Percentiles rank a stretch among this genome's conserved stretches.
Evolutionary conservation across 1,140 invertebrate species (phyloP).

Genomic region (Homalodisca vitripennis): DNA sequence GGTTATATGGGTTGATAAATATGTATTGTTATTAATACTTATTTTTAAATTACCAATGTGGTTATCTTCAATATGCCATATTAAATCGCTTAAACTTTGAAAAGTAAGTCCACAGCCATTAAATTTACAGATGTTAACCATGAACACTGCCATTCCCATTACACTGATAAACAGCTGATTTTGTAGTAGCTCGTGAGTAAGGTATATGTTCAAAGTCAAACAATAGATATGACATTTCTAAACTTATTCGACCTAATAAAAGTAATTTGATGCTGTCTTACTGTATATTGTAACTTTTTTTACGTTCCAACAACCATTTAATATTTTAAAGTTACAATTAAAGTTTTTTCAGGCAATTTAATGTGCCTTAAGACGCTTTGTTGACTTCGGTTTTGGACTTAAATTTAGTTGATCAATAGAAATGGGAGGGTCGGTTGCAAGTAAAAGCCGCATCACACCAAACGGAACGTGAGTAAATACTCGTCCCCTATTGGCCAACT

Average conservation of each 20-base stretch:
- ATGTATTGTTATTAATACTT: conserved; percentile 7
- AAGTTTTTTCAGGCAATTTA: too few relatives aligned
- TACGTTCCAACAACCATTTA: too few relatives aligned
- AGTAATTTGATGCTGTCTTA: too few relatives aligned
- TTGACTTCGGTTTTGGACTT: conserved; percentile 25
- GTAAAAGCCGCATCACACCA: conserved; percentile 39
- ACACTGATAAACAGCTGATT: conserved; percentile 45
- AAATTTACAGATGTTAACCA: conserved; percentile 85
- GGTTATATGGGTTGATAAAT: not conserved
- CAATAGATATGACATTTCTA: too few relatives aligned
- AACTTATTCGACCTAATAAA: too few relatives aligned
- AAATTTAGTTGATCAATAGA: conserved; percentile 53
- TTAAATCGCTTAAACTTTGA: conserved; percentile 73
- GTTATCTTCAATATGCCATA: conserved; percentile 81
- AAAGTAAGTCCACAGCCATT: conserved; percentile 80
- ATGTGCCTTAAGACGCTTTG: not conserved
- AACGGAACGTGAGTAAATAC: conserved; percentile 27
- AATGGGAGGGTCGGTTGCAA: conserved; percentile 35
- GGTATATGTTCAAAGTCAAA: not conserved
- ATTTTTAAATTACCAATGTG: conserved; percentile 70
- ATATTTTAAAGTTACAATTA: too few relatives aligned
- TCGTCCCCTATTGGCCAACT: conserved; percentile 30
- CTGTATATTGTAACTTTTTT: too few relatives aligned
- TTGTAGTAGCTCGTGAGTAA: conserved; percentile 13
- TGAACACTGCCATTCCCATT: conserved; percentile 88